These are phyloP conservation scores for Leucania comma DNA, from an alignment of 2,888 invertebrate genomes.

Conservation along the genomic window DNA sequence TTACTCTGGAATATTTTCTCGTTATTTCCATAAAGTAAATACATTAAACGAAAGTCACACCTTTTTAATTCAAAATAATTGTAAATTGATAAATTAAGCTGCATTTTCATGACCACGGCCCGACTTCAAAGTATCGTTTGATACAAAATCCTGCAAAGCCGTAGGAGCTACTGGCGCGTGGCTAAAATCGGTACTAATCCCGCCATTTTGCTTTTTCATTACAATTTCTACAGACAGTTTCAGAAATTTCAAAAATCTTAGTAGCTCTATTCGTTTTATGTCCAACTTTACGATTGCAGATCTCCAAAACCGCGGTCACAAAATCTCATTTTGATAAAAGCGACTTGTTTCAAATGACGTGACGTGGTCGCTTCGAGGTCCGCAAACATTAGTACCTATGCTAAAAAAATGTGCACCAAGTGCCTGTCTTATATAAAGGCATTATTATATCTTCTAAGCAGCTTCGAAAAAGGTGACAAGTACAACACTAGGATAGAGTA, in stretches of 20 bases:
- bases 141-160: too few relatives aligned
- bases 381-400: constrained; percentile 3
- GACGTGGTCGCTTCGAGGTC: neutral
- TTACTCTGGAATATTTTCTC: neutral
- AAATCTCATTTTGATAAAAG: neutral
- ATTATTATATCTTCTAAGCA: constrained; percentile 55
- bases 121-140: neutral
- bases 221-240: neutral
- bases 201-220: neutral
- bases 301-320: too few relatives aligned
- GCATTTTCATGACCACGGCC: neutral
- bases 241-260: neutral
- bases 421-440: constrained; percentile 58
- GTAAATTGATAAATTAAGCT: neutral
- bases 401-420: constrained; percentile 46
- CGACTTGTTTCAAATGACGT: neutral
- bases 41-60: neutral
- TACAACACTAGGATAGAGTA: constrained; percentile 60
- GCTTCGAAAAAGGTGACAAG: constrained; percentile 56
- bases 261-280: neutral
- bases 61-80: neutral
- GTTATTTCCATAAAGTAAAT: too few relatives aligned
- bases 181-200: neutral
- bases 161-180: neutral
- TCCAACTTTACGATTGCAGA: neutral